Evolutionary conservation across 2,113 vertebrate genomes (phyloP).

Genomic region (Brienomyrus brachyistius): DNA sequence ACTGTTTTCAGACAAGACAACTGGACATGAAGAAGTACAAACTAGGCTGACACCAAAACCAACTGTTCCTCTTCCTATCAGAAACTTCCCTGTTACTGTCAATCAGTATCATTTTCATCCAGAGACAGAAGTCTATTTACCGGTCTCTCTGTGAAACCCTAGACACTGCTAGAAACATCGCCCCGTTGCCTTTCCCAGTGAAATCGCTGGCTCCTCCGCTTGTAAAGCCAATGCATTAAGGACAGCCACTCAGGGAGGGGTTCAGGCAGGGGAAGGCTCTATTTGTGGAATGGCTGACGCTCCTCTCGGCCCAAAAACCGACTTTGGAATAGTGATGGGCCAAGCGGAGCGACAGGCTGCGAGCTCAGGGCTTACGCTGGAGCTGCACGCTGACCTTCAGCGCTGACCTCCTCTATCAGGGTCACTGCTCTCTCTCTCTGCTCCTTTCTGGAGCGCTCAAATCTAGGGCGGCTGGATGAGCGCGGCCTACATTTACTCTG

Average conservation of each 20-base stretch:
- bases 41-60: not conserved
- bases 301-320: slow-evolving; percentile 23
- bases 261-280: slow-evolving; percentile 13
- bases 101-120: not conserved
- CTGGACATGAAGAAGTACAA: not conserved
- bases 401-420: not conserved
- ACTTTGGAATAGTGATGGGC: slow-evolving; percentile 22
- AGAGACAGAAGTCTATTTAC: not conserved
- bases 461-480: not conserved
- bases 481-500: not conserved
- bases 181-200: not conserved
- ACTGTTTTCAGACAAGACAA: not conserved
- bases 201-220: not conserved
- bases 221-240: slow-evolving; percentile 43
- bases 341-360: not conserved
- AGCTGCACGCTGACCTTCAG: slow-evolving; percentile 19
- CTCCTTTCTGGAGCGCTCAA: not conserved
- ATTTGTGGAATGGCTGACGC: slow-evolving; percentile 25
- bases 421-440: not conserved
- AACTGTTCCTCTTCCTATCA: not conserved
- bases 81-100: not conserved
- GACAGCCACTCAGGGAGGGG: slow-evolving; percentile 48
- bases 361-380: not conserved
- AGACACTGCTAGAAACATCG: not conserved
- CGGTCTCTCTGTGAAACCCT: not conserved